These are phyloP conservation scores for Arge pagana DNA, from an alignment of 2,888 invertebrate genomes.

Conservation along the genomic window DNA sequence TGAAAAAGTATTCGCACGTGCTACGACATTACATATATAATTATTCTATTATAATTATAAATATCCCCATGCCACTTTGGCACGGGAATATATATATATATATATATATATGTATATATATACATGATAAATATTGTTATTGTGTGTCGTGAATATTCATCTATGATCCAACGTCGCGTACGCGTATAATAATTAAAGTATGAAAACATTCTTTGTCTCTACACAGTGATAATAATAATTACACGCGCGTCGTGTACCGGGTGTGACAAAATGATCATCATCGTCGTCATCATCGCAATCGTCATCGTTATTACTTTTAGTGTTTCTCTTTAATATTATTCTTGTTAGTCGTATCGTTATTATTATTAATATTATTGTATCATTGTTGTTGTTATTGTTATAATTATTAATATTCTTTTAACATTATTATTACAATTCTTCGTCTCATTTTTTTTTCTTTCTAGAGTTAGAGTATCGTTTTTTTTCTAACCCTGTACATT, in stretches of 20 bases:
- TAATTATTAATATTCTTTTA: no score
- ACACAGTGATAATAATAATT: neutral
- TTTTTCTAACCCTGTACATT: no score
- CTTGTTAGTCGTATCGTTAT: neutral
- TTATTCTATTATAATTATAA: neutral
- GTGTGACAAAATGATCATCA: no score
- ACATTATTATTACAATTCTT: no score
- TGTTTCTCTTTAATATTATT: neutral
- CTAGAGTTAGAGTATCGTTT: no score
- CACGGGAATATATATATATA: neutral
- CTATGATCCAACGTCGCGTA: no score
- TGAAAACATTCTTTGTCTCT: conserved; percentile 9
- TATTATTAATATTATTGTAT: neutral
- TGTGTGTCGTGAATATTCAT: no score
- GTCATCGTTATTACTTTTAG: neutral
- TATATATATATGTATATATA: neutral
- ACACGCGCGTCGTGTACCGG: conserved; percentile 11
- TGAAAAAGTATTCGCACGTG: no score
- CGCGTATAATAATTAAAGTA: no score
- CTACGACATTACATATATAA: no score
- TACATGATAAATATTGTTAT: conserved; percentile 4
- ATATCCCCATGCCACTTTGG: neutral
- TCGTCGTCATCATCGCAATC: neutral
- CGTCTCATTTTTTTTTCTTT: no score
- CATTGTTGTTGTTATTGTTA: neutral